Evolutionary conservation across 2,113 vertebrate species (phyloP).

Genomic region (Misgurnus mizolepis): DNA sequence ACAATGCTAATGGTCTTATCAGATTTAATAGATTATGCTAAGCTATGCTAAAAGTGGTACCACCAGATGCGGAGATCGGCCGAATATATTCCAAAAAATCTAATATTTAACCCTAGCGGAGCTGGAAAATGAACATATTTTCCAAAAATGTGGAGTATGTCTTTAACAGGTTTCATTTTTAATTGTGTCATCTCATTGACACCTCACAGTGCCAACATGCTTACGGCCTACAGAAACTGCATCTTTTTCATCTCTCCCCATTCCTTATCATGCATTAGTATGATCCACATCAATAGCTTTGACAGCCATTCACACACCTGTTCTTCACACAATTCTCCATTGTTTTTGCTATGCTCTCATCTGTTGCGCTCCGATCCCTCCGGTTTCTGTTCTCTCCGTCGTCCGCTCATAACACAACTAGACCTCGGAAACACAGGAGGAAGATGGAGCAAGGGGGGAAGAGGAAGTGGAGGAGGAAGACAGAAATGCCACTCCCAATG

Average conservation of each 20-base stretch:
- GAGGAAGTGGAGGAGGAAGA: slow-evolving; percentile 66
- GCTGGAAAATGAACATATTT: too few species aligned
- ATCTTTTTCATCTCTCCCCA: slow-evolving; percentile 32
- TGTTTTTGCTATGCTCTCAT: slow-evolving; percentile 51
- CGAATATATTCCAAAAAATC: too few species aligned
- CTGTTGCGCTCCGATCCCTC: slow-evolving; percentile 57
- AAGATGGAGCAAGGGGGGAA: slow-evolving; percentile 63
- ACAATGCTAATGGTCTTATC: too few species aligned
- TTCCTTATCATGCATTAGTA: slow-evolving; percentile 15
- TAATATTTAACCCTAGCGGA: too few species aligned
- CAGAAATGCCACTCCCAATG: slow-evolving; percentile 75
- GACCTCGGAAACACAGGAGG: slow-evolving; percentile 69
- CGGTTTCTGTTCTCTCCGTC: slow-evolving; percentile 53
- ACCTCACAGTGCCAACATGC: slow-evolving; percentile 19
- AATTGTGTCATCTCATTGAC: neutral
- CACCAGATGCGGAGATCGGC: too few species aligned
- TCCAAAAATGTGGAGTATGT: too few species aligned
- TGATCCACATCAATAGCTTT: slow-evolving; percentile 16
- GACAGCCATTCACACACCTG: slow-evolving; percentile 30
- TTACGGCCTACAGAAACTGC: slow-evolving; percentile 8
- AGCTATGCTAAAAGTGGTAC: too few species aligned
- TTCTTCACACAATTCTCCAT: slow-evolving; percentile 49
- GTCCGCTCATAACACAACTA: slow-evolving; percentile 63
- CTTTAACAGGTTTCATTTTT: neutral
- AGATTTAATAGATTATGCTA: too few species aligned